Base-by-base conservation (phyloP, 2,797 vertebrate species). In the Hippoglossus hippoglossus region DNA sequence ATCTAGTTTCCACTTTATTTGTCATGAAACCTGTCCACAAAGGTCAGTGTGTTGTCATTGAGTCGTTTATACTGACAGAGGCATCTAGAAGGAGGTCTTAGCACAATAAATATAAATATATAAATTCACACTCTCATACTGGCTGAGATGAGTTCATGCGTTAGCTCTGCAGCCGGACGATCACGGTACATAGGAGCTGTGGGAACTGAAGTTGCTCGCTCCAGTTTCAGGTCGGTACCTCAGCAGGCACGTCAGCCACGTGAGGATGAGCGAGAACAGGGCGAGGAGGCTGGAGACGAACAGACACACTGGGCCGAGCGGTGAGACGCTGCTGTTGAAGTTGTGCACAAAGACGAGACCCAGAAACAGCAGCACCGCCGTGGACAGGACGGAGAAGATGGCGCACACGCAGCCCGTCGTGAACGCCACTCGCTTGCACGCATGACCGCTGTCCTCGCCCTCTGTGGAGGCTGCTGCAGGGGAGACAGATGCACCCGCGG, bases 331-430 rank as follows among this genome's bases (percentile, higher is more conserved):
- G 56, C 84, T 70, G 5, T 91, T 87, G 83, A 94, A 93, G 85
- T 95, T 94, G 56, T 95, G 95, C 39, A 96, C 92, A 66, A 95
- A 95, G 78, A 96, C 90, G 81, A 96, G 93, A 70, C 95, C 96
- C 67, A 95, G 89, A 82, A 96, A 94, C 18, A 96, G 86, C 73
- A 96, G 85, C 81, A 95, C 93, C 72, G 94, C 90, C 94, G 92
- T 95, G 86, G 93, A 92, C 36, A 96, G 86, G 82, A 95, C 94
- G 44, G 93, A 94, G 73, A 95, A 92, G 50, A 95, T 92, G 53
- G 94, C 93, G 90, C 94, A 96, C 69, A 94, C 94, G 65, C 94
- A 95, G 57, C 93, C 92, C 1, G 93, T 91, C 58, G 88, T 91
- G 46, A 95, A 89, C 60, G 92, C 94, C 6, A 93, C 93, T 24